Evolutionary conservation across 2,888 invertebrate species (phyloP), one percentile per base, ranked within the genome.

Genomic region (Piscicola geometra): DNA sequence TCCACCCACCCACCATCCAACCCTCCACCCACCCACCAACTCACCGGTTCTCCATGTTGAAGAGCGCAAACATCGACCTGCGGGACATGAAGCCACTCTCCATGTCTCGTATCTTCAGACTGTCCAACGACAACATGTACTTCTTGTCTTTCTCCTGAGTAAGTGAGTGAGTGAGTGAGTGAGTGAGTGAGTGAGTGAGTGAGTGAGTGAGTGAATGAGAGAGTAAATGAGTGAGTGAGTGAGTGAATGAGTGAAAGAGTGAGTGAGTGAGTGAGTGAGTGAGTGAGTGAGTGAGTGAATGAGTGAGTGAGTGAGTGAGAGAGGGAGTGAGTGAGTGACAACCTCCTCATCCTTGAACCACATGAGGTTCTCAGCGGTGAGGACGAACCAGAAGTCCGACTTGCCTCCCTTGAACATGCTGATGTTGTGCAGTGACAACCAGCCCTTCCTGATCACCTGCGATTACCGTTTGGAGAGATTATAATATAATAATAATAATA

Each of bases 321-420:
- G 12, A 47, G 50, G 9, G 9, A 47, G 12, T 47, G 50, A 47
- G 50, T 15, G 12, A 47, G 9, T 9, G 9, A 47, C 50, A 47
- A 47, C 90, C 88, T 98, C 98, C 87, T 99, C 98, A 85, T 99
- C 99, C 87, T 98, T 99, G 89, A 90, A 99, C 99, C 99, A 99
- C 74, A 96, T 95, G 84, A 99, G 92, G 85, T 91, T 95, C 87
- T 99, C 99, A 15, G 97, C 94, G 18, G 97, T 97, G 77, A 99
- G 89, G 76, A 99, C 98, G 87, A 97, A 97, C 99, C 99, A 99
- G 88, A 97, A 99, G 86, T 98, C 98, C 83, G 94, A 91, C 75
- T 96, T 96, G 78, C 97, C 97, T 86, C 99, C 99, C 88, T 97
- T 96, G 93, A 99, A 97, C 82, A 99, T 96, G 81, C 97, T 96